Evolutionary conservation across 2,797 vertebrate species (phyloP).

Genomic region (Sebastiscus albofasciatus): DNA sequence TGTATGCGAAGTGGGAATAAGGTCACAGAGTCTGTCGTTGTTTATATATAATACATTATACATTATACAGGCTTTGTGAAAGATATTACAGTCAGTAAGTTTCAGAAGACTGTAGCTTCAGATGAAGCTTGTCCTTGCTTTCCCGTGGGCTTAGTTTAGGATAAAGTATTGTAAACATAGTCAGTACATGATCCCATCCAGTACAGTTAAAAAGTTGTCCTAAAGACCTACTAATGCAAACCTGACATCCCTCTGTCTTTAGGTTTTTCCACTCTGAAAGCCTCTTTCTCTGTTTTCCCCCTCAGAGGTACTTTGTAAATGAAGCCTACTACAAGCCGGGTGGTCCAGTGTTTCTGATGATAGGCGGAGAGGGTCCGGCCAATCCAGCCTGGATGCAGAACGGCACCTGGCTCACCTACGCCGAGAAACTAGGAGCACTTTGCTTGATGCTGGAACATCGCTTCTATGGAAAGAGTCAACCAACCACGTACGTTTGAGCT

Average conservation of each 20-base stretch:
- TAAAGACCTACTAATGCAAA: no score
- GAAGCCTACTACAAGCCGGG: slow-evolving; percentile 63
- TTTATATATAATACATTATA: no score
- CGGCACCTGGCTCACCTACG: slow-evolving; percentile 74
- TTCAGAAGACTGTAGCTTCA: no score
- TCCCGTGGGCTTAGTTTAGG: neutral
- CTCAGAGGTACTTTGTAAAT: slow-evolving; percentile 82
- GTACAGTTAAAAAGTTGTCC: no score
- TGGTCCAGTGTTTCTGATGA: slow-evolving; percentile 82
- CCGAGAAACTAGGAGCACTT: slow-evolving; percentile 74
- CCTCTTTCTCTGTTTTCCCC: neutral
- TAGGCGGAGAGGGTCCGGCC: slow-evolving; percentile 76
- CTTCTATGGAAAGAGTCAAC: slow-evolving; percentile 82
- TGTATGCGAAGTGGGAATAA: no score
- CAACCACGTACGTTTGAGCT: slow-evolving; percentile 57
- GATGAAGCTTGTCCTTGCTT: neutral
- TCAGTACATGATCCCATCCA: no score
- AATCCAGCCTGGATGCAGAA: slow-evolving; percentile 73
- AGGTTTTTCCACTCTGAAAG: neutral
- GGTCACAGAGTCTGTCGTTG: no score
- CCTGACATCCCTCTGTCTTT: no score
- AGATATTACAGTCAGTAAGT: no score
- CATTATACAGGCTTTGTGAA: no score
- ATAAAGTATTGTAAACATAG: neutral
- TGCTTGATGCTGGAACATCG: slow-evolving; percentile 80